These are phyloP conservation scores for Polypedilum vanderplanki DNA, from an alignment of 1,140 invertebrate species.

Conservation along the genomic window DNA sequence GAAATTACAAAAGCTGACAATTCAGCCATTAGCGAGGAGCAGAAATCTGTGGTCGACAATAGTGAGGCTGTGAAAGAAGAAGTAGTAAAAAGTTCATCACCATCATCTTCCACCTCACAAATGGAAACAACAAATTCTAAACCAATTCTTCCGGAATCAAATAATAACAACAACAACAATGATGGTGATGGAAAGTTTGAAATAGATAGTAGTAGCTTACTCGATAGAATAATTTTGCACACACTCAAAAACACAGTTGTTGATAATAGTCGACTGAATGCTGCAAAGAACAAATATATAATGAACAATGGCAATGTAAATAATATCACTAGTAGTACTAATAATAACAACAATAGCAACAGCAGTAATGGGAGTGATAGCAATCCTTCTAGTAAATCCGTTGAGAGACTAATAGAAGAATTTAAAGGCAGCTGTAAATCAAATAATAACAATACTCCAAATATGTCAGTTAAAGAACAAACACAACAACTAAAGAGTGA, in stretches of 20 bases:
- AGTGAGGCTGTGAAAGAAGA: too few species aligned
- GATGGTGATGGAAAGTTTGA: not conserved
- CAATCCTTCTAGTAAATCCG: slow-evolving; percentile 12
- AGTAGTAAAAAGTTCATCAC: not conserved
- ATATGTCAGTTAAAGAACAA: not conserved
- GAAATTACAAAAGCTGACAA: too few species aligned
- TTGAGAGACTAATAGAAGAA: slow-evolving; percentile 10
- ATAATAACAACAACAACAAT: too few species aligned
- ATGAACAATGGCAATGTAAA: slow-evolving; percentile 11
- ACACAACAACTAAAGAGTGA: not conserved
- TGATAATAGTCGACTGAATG: slow-evolving; percentile 21
- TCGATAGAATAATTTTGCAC: not conserved
- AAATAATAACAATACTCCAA: slow-evolving; percentile 23
- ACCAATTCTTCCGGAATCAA: not conserved
- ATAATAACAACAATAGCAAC: not conserved
- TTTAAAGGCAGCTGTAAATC: slow-evolving; percentile 24
- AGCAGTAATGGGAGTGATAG: slow-evolving; percentile 22
- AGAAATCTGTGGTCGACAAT: too few species aligned
- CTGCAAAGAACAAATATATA: slow-evolving; percentile 22
- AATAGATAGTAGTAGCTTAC: not conserved
- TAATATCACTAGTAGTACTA: not conserved
- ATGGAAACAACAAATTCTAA: not conserved
- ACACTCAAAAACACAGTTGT: slow-evolving; percentile 15
- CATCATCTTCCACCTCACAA: too few species aligned
- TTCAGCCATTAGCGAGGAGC: too few species aligned